Evolutionary conservation across 2,113 vertebrate species (phyloP).

Genomic region (Trochalopteron elliotii): DNA sequence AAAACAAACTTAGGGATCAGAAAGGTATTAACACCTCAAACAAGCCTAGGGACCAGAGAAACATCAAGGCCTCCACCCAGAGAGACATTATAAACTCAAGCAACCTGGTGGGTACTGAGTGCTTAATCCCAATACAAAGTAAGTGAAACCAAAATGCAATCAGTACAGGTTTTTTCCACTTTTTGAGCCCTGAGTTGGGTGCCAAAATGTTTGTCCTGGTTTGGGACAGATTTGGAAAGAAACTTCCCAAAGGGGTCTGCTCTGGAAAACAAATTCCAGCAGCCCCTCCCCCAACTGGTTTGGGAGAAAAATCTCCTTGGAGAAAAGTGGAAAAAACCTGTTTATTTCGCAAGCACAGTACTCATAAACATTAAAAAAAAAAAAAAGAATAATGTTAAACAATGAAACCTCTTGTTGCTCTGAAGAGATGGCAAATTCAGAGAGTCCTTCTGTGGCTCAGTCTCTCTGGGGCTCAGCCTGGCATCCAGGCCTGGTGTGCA

Average conservation of each 20-base stretch:
- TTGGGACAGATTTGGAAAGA: background rate
- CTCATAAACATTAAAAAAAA: too few relatives aligned
- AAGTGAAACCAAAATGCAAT: background rate
- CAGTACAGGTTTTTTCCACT: background rate
- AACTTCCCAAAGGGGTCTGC: background rate
- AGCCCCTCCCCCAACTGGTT: fast-evolving
- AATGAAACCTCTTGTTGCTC: background rate
- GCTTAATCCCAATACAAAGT: background rate
- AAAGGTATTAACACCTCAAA: too few relatives aligned
- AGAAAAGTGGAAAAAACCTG: background rate
- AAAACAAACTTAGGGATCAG: background rate
- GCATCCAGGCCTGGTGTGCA: background rate
- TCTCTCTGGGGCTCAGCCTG: background rate
- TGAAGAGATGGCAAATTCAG: background rate
- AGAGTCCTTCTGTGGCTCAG: background rate
- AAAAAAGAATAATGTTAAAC: too few relatives aligned
- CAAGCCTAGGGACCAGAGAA: background rate
- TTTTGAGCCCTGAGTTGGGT: fast-evolving
- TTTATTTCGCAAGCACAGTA: background rate
- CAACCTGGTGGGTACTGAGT: background rate
- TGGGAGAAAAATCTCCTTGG: fast-evolving
- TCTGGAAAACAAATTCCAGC: background rate
- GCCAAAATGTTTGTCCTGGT: background rate
- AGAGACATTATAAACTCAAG: background rate
- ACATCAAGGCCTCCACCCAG: background rate